phyloP scores from a whole-genome alignment of 2,888 invertebrate genomes.

The Tromatobia lineatoria region DNA sequence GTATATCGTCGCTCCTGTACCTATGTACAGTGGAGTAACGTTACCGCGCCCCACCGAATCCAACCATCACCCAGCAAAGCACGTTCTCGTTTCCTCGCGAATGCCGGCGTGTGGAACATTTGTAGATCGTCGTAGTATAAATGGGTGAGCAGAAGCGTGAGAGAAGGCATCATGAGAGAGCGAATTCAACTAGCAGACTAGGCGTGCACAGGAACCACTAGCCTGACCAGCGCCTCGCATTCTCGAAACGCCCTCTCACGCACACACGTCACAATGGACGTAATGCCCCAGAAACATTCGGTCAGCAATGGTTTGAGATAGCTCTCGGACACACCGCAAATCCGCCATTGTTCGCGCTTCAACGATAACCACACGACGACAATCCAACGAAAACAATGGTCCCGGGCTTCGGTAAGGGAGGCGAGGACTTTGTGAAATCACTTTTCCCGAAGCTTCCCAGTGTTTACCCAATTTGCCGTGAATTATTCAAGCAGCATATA shows the following conservation, averaged over 20 bases:
- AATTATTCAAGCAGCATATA: constrained; percentile 8
- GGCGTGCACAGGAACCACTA: constrained; percentile 49
- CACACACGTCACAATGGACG: constrained; percentile 68
- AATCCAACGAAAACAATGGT: constrained; percentile 75
- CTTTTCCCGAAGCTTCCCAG: constrained; percentile 1
- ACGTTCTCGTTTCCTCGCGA: constrained; percentile 40
- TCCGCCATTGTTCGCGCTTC: constrained; percentile 72
- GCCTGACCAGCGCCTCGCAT: constrained; percentile 36
- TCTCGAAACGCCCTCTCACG: constrained; percentile 46
- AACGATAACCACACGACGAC: constrained; percentile 70
- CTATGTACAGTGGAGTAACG: constrained; percentile 12
- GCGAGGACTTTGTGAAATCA: constrained; percentile 8
- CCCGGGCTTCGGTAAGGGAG: constrained; percentile 3
- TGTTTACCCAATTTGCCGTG: constrained; percentile 13
- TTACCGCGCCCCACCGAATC: background rate
- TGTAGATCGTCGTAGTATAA: constrained; percentile 63
- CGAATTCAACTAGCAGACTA: constrained; percentile 42
- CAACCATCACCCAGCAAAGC: background rate
- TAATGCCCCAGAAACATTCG: constrained; percentile 72
- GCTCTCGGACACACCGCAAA: constrained; percentile 68
- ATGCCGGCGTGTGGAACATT: constrained; percentile 57
- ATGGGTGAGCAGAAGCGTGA: constrained; percentile 34
- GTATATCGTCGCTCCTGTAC: constrained; percentile 16
- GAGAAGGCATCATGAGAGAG: constrained; percentile 33
- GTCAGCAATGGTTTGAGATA: constrained; percentile 69